These are phyloP conservation scores for Drosophila murphyi DNA, from an alignment of 1,140 invertebrate species.

Conservation along the genomic window DNA sequence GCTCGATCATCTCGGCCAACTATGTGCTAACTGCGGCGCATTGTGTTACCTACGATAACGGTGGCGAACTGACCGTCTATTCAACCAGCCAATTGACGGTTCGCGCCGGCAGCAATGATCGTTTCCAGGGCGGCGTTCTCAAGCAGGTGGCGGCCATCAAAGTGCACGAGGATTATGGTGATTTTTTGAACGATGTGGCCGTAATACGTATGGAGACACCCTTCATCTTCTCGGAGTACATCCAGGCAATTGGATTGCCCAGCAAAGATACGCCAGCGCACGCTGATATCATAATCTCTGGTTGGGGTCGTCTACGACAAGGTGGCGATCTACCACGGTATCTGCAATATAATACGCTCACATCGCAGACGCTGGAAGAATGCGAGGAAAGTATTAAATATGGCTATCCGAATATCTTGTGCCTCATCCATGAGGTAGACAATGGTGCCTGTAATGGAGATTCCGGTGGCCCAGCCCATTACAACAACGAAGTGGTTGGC, in stretches of 20 bases:
- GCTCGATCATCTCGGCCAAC: conserved; percentile 85
- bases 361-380: conserved; percentile 29
- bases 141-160: conserved; percentile 51
- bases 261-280: conserved; percentile 60
- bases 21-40: conserved; percentile 87
- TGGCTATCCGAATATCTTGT: conserved; percentile 46
- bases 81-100: conserved; percentile 32
- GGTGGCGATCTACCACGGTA: conserved; percentile 61
- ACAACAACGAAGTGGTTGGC: conserved; percentile 49
- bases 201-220: conserved; percentile 81
- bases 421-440: conserved; percentile 52
- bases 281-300: conserved; percentile 78
- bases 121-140: conserved; percentile 56
- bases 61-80: conserved; percentile 14
- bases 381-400: conserved; percentile 46
- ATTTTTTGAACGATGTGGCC: conserved; percentile 85
- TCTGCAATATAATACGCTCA: conserved; percentile 66
- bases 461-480: conserved; percentile 59
- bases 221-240: conserved; percentile 71
- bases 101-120: conserved; percentile 61
- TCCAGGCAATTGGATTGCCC: conserved; percentile 77
- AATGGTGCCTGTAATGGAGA: conserved; percentile 59
- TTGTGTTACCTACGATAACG: conserved; percentile 72
- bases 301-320: conserved; percentile 85
- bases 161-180: conserved; percentile 81